phyloP scores from a whole-genome alignment of 2,113 vertebrate species.

The Aegotheles bennettii region DNA sequence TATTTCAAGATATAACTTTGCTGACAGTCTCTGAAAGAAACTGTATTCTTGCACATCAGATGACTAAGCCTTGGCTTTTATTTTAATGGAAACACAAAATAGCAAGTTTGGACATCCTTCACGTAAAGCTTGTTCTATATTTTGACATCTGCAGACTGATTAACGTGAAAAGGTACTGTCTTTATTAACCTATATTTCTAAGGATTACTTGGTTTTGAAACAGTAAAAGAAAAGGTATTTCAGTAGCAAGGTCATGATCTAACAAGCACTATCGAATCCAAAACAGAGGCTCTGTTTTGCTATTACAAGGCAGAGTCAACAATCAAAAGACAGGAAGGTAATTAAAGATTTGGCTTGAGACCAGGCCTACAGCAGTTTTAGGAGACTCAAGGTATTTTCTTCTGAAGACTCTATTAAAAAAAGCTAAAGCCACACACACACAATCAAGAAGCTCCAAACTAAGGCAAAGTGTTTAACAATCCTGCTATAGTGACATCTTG shows the following conservation, averaged over 20 bases:
- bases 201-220: neutral
- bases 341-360: slow-evolving; percentile 32
- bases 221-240: neutral
- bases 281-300: slow-evolving; percentile 12
- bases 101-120: neutral
- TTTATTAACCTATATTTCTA: neutral
- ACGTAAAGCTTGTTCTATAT: neutral
- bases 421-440: neutral
- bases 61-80: neutral
- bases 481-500: neutral
- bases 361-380: neutral
- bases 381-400: neutral
- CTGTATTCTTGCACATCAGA: neutral
- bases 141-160: neutral
- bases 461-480: neutral
- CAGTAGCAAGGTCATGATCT: neutral
- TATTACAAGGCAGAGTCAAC: slow-evolving; percentile 5
- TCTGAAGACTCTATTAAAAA: neutral
- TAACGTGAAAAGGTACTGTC: neutral
- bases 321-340: slow-evolving; percentile 31
- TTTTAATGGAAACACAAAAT: neutral
- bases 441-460: neutral
- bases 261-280: neutral
- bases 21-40: neutral
- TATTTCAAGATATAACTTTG: neutral